Conservation (phyloP, 2,113 vertebrate species). For the Heterochromis multidens region DNA sequence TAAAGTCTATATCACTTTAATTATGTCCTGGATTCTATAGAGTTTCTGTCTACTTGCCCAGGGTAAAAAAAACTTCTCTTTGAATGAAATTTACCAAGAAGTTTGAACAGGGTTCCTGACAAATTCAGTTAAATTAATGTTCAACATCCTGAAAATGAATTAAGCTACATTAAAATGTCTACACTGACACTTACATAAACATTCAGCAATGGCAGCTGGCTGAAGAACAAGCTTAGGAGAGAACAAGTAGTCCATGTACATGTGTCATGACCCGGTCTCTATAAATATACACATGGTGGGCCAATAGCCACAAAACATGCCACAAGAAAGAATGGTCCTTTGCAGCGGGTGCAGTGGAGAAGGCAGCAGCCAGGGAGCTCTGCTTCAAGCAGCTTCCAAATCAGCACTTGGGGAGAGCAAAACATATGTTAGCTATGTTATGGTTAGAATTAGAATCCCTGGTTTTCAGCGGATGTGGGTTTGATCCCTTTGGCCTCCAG, state of each 20-base stretch:
- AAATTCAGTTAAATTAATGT: slow-evolving; percentile 15
- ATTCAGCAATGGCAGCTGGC: slow-evolving; percentile 13
- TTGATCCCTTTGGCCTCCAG: slow-evolving; percentile 69
- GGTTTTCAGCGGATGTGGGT: slow-evolving; percentile 76
- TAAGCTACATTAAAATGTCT: slow-evolving; percentile 26
- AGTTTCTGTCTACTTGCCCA: neutral
- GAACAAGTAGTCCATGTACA: slow-evolving; percentile 63
- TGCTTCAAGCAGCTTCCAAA: slow-evolving; percentile 62
- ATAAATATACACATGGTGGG: slow-evolving; percentile 67
- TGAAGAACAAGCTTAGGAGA: slow-evolving; percentile 35
- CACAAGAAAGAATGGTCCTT: slow-evolving; percentile 68
- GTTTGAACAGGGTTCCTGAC: slow-evolving; percentile 11
- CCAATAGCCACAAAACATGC: slow-evolving; percentile 65
- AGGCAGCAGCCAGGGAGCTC: slow-evolving; percentile 22
- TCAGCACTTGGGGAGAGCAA: slow-evolving; percentile 71
- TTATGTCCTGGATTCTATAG: neutral
- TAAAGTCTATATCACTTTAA: neutral
- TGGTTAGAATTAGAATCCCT: slow-evolving; percentile 76
- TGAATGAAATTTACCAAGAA: neutral
- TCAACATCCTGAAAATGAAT: slow-evolving; percentile 35
- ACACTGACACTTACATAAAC: slow-evolving; percentile 16
- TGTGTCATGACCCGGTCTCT: slow-evolving; percentile 66
- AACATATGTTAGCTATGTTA: slow-evolving; percentile 79
- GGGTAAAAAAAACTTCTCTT: neutral
- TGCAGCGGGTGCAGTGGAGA: slow-evolving; percentile 34